Evolutionary conservation across 2,888 invertebrate species (phyloP).

Genomic region (Lithophane leautieri): DNA sequence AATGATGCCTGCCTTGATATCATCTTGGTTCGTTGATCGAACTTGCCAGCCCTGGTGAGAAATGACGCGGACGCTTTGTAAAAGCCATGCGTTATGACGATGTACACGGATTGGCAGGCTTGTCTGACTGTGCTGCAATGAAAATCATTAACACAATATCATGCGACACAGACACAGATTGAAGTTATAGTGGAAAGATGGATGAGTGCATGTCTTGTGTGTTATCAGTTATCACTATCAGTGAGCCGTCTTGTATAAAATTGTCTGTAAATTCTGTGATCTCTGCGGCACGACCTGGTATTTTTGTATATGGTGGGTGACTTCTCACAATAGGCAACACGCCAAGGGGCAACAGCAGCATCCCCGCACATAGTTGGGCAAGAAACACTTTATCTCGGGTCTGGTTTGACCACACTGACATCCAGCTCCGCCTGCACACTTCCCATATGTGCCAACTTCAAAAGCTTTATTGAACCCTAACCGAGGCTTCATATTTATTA

Average conservation of each 20-base stretch:
- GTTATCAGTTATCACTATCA: not conserved
- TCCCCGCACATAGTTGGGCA: not conserved
- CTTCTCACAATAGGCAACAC: constrained; percentile 2
- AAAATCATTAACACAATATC: not conserved
- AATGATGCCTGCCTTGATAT: not conserved
- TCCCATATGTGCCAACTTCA: not conserved
- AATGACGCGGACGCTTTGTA: not conserved
- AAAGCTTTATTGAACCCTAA: not conserved
- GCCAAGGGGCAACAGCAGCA: constrained; percentile 1
- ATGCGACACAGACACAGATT: not conserved
- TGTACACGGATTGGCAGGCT: not conserved
- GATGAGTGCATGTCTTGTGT: not conserved
- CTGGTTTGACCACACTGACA: not conserved
- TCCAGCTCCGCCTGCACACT: not conserved
- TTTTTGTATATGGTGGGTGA: not conserved
- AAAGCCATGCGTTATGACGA: not conserved
- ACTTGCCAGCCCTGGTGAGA: not conserved
- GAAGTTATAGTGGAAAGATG: not conserved
- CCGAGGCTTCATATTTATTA: not conserved
- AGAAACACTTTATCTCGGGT: not conserved
- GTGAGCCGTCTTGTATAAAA: not conserved
- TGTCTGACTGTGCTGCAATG: not conserved
- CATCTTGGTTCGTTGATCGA: not conserved
- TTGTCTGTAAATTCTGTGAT: not conserved
- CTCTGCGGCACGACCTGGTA: not conserved